A percentile compares a stretch with the other conserved stretches of the same genome.
These are phyloP conservation scores for Lycopodina hypogea DNA, from an alignment of 37 sponge, comb jelly and placozoan genomes.

Conservation along the genomic window DNA sequence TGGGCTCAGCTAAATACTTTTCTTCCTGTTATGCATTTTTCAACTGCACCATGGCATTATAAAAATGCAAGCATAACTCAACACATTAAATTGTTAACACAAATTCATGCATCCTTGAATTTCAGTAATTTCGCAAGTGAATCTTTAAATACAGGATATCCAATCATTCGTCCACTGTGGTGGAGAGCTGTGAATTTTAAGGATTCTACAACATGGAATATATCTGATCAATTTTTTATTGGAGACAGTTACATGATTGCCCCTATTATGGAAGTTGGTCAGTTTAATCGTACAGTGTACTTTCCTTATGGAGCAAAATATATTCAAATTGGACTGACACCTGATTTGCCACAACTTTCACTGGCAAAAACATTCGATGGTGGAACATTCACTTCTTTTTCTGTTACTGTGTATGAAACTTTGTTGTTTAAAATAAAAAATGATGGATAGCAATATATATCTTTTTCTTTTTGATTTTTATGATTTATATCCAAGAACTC, in stretches of 20 bases:
- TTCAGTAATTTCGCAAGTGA: constrained; percentile 27
- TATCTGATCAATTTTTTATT: constrained; percentile 75
- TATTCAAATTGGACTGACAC: background rate
- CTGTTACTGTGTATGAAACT: too few relatives aligned
- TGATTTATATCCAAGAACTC: too few relatives aligned
- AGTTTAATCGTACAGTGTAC: constrained; percentile 22
- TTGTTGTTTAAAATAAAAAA: too few relatives aligned
- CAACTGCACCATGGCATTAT: constrained; percentile 63
- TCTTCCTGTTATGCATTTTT: constrained; percentile 86
- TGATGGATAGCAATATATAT: too few relatives aligned
- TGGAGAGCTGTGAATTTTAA: constrained; percentile 36
- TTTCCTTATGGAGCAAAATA: constrained; percentile 42
- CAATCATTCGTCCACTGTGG: constrained; percentile 90
- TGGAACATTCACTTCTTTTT: too few relatives aligned
- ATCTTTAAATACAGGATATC: constrained; percentile 27
- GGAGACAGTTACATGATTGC: constrained; percentile 81
- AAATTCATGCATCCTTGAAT: constrained; percentile 21
- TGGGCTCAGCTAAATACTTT: constrained; percentile 79
- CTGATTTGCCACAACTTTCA: too few relatives aligned
- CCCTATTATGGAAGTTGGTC: constrained; percentile 33
- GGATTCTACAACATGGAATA: constrained; percentile 28
- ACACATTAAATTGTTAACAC: constrained; percentile 24
- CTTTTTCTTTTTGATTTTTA: too few relatives aligned
- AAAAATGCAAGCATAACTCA: background rate
- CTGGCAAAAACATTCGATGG: too few relatives aligned